phyloP scores from a whole-genome alignment of 2,888 invertebrate species.

The Drosophila demipolita region DNA sequence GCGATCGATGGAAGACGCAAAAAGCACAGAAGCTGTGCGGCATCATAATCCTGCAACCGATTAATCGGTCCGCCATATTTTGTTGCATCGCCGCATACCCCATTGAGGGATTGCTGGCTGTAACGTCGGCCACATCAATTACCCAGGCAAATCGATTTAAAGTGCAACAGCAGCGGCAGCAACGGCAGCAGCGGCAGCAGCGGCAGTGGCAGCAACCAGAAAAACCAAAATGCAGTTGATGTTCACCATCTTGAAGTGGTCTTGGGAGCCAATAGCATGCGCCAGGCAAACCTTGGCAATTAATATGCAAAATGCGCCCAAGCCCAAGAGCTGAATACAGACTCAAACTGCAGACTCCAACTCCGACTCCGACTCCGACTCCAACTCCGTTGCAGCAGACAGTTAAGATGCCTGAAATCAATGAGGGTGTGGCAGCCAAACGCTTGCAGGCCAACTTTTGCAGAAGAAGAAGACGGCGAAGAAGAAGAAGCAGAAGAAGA shows the following conservation, averaged over 20 bases:
- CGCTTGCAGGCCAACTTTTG: slow-evolving; percentile 55
- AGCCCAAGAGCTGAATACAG: slow-evolving; percentile 27
- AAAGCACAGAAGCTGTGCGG: slow-evolving; percentile 69
- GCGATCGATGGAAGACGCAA: slow-evolving; percentile 19
- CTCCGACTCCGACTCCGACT: too few relatives aligned
- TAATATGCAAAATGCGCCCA: slow-evolving; percentile 76
- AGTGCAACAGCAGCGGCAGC: slow-evolving; percentile 53
- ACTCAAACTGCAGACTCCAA: slow-evolving; percentile 24
- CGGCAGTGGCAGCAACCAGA: slow-evolving; percentile 9
- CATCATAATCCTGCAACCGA: slow-evolving; percentile 68
- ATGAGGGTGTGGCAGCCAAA: slow-evolving; percentile 73
- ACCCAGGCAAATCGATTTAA: slow-evolving; percentile 72
- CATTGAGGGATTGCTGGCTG: slow-evolving; percentile 49
- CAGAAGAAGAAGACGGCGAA: not conserved
- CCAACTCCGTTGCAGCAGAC: slow-evolving; percentile 17
- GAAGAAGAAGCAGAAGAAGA: not conserved
- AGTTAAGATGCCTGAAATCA: slow-evolving; percentile 72
- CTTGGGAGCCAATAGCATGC: slow-evolving; percentile 74
- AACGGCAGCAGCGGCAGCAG: slow-evolving; percentile 26
- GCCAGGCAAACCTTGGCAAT: slow-evolving; percentile 61
- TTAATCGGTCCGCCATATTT: slow-evolving; percentile 61
- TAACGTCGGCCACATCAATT: slow-evolving; percentile 76
- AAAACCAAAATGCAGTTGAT: slow-evolving; percentile 39
- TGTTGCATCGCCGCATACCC: slow-evolving; percentile 26
- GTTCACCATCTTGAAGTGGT: slow-evolving; percentile 61